Evolutionary conservation across 2,888 invertebrate species (phyloP).

Genomic region (Pheosia tremula): DNA sequence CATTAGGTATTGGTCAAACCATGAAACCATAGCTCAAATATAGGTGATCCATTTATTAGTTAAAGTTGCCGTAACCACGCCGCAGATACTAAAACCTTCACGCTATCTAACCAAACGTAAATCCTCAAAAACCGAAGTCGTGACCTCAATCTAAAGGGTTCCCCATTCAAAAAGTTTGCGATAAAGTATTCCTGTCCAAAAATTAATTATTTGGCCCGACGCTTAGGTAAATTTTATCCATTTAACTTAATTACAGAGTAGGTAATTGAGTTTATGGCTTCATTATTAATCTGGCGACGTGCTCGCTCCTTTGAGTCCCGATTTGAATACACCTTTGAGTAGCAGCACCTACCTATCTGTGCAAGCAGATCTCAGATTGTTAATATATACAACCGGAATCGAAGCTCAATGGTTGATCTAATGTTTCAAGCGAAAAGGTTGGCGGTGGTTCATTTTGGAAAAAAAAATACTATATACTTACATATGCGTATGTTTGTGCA

Average conservation of each 20-base stretch:
- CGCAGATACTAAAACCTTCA: background rate
- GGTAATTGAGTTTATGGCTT: constrained; percentile 70
- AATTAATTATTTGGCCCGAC: constrained; percentile 64
- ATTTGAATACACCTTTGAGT: constrained; percentile 46
- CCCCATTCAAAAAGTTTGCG: constrained; percentile 38
- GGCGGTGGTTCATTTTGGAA: too few species aligned
- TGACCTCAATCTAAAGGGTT: constrained; percentile 25
- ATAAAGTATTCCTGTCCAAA: constrained; percentile 41
- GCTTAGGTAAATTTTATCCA: constrained; percentile 69
- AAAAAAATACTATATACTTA: too few species aligned
- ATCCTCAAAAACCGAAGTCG: background rate
- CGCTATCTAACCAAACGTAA: constrained; percentile 1
- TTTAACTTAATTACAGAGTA: constrained; percentile 74
- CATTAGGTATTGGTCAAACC: too few species aligned
- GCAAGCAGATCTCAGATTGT: too few species aligned
- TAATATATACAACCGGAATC: too few species aligned
- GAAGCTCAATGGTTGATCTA: too few species aligned
- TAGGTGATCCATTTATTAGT: background rate
- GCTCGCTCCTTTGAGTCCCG: constrained; percentile 44
- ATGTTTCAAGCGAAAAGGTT: too few species aligned
- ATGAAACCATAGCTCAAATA: too few species aligned
- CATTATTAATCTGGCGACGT: constrained; percentile 70
- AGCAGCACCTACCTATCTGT: background rate
- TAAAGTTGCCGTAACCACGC: background rate
- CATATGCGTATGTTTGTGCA: too few species aligned